These are phyloP conservation scores for Coregonus clupeaformis DNA, from an alignment of 2,113 vertebrate genomes.

Conservation along the genomic window DNA sequence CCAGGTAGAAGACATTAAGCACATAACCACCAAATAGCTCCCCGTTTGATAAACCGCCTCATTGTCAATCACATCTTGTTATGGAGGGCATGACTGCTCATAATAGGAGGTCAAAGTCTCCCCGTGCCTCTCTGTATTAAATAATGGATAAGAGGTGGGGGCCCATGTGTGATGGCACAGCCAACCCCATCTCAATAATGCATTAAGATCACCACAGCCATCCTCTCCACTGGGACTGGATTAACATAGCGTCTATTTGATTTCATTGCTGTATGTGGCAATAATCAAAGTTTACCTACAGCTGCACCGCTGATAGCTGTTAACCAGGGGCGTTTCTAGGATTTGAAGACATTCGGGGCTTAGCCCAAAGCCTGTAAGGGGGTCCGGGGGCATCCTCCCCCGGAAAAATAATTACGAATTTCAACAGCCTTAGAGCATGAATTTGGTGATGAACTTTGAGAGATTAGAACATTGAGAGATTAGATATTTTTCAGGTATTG, in stretches of 20 bases:
- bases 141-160: slow-evolving; percentile 25
- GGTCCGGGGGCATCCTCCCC: too few species aligned
- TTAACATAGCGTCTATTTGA: slow-evolving; percentile 23
- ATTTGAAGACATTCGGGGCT: too few species aligned
- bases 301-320: not conserved
- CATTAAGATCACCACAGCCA: slow-evolving; percentile 5
- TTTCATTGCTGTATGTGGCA: slow-evolving; percentile 19
- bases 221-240: slow-evolving; percentile 1
- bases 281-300: slow-evolving; percentile 20
- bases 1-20: too few species aligned
- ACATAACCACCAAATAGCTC: too few species aligned
- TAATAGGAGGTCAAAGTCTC: slow-evolving; percentile 35
- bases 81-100: slow-evolving; percentile 7
- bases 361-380: too few species aligned
- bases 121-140: slow-evolving; percentile 14
- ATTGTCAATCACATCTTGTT: not conserved
- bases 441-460: too few species aligned
- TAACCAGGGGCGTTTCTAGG: too few species aligned
- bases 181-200: slow-evolving; percentile 28
- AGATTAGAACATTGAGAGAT: too few species aligned
- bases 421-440: too few species aligned
- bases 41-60: too few species aligned
- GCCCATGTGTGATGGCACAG: slow-evolving; percentile 17
- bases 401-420: too few species aligned
- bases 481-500: too few species aligned